Conservation (phyloP, 2,888 invertebrate genomes). For the Yponomeuta cagnagella region DNA sequence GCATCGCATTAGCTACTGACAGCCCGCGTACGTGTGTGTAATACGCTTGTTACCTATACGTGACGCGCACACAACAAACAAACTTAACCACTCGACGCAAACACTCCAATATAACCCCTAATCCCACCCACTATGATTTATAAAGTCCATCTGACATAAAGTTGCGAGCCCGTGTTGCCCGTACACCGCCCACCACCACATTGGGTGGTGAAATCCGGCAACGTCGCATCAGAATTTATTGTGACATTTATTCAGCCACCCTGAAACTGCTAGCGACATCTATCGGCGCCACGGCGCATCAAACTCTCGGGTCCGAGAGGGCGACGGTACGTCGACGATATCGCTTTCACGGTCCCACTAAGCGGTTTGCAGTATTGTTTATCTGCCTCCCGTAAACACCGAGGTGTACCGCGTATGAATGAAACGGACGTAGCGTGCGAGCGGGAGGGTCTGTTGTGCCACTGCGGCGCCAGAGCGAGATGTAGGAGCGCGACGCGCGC, state of each 20-base stretch:
- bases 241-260: conserved; percentile 62
- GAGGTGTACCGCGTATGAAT: conserved; percentile 75
- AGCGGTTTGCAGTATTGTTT: conserved; percentile 76
- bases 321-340: conserved; percentile 66
- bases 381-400: conserved; percentile 75
- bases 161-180: conserved; percentile 28
- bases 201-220: conserved; percentile 71
- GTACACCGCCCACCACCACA: conserved; percentile 50
- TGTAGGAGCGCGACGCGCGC: conserved; percentile 54
- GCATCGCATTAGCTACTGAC: conserved; percentile 74
- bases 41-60: conserved; percentile 70
- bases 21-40: conserved; percentile 66
- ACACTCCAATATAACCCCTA: conserved; percentile 43
- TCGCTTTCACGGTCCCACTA: conserved; percentile 75
- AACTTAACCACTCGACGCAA: conserved; percentile 38
- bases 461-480: conserved; percentile 39
- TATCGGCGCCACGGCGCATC: conserved; percentile 42
- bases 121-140: conserved; percentile 32
- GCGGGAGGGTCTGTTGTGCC: conserved; percentile 38
- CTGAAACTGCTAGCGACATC: conserved; percentile 64
- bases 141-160: conserved; percentile 49
- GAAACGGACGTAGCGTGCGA: conserved; percentile 67
- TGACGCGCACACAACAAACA: conserved; percentile 59
- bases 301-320: conserved; percentile 57
- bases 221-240: conserved; percentile 70